A percentile compares a stretch with the other conserved stretches of the same genome.
Conservation (phyloP, 2,888 invertebrate genomes). For the Drosophila siamana region DNA sequence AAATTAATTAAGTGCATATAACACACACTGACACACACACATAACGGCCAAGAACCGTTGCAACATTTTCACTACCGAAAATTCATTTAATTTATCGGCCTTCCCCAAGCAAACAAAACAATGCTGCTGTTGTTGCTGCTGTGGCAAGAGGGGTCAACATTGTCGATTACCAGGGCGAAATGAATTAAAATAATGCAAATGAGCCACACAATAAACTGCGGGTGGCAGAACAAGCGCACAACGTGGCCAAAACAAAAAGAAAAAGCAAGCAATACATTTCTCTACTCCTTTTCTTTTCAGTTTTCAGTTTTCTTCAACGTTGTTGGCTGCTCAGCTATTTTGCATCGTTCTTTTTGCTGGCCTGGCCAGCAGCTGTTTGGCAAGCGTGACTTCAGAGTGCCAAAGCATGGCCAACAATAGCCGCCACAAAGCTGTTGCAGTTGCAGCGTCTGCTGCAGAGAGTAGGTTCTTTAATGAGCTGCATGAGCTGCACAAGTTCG, state of each 20-base stretch:
- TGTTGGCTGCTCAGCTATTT: too few relatives aligned
- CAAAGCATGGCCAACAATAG: conserved; percentile 29
- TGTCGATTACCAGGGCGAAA: conserved; percentile 30
- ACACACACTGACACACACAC: too few relatives aligned
- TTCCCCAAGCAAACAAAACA: conserved; percentile 15
- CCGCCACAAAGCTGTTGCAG: too few relatives aligned
- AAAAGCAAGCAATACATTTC: conserved; percentile 29
- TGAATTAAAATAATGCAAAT: conserved; percentile 80
- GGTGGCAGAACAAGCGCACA: conserved; percentile 23
- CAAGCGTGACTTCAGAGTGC: conserved; percentile 49
- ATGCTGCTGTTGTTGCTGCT: too few relatives aligned
- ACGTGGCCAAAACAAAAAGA: not conserved
- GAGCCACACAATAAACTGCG: conserved; percentile 62
- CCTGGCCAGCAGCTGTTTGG: conserved; percentile 41
- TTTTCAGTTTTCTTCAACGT: conserved; percentile 1
- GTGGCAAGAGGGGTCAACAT: too few relatives aligned
- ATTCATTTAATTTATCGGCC: conserved; percentile 58
- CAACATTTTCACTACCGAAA: too few relatives aligned
- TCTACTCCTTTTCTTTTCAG: not conserved
- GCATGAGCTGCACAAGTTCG: conserved; percentile 26
- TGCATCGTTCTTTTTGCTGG: too few relatives aligned
- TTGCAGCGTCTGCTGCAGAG: not conserved
- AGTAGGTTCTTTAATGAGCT: conserved; percentile 32
- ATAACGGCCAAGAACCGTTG: conserved; percentile 42
- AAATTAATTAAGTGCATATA: conserved; percentile 66